Conservation (phyloP, 2,888 invertebrate species). For the Epsilonema sp. region DNA sequence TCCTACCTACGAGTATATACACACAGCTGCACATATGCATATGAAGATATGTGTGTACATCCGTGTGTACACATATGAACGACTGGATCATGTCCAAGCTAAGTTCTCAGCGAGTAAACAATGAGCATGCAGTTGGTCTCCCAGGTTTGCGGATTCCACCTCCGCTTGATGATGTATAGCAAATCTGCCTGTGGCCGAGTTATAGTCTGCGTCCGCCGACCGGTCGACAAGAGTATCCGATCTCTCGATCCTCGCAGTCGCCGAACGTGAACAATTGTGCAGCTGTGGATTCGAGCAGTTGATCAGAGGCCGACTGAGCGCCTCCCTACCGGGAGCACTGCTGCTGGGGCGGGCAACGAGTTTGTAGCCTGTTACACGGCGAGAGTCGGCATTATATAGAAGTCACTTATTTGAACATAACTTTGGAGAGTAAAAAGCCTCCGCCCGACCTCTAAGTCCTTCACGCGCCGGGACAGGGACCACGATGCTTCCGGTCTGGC, state of each 20-base stretch:
- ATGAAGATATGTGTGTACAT: too few relatives aligned
- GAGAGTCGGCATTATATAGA: too few relatives aligned
- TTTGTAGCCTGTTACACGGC: constrained; percentile 20
- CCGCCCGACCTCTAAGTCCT: constrained; percentile 17
- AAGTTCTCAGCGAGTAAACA: too few relatives aligned
- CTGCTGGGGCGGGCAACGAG: constrained; percentile 22
- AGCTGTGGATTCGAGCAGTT: constrained; percentile 21
- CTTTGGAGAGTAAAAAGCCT: too few relatives aligned
- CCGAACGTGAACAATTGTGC: constrained; percentile 24
- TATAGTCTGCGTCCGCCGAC: constrained; percentile 23
- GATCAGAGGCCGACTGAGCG: constrained; percentile 16
- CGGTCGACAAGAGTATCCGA: constrained; percentile 20
- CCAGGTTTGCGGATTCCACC: constrained; percentile 11
- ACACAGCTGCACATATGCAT: too few relatives aligned
- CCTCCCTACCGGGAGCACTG: constrained; percentile 21
- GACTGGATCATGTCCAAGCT: too few relatives aligned
- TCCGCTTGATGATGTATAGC: constrained; percentile 24
- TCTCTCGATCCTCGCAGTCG: constrained; percentile 18
- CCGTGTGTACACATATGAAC: too few relatives aligned
- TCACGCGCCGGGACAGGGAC: constrained; percentile 22
- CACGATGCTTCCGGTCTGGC: constrained; percentile 24
- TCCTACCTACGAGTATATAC: too few relatives aligned
- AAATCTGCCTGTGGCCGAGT: constrained; percentile 19
- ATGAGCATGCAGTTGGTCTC: too few relatives aligned
- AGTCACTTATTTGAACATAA: too few relatives aligned